Conservation (phyloP, 2,797 vertebrate species). For the Basileuterus tristriatus region DNA sequence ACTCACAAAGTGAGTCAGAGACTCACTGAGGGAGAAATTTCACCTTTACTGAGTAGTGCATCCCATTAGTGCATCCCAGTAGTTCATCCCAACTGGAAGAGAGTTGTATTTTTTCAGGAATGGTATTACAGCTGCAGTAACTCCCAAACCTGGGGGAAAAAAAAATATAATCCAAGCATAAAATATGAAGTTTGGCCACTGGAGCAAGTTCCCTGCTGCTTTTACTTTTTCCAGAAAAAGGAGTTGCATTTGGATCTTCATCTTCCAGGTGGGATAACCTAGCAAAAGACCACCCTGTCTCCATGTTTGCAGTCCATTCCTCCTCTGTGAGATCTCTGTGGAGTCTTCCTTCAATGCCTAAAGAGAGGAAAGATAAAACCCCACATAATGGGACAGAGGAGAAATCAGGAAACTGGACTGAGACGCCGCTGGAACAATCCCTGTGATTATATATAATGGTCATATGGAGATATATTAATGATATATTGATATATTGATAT, state of each 20-base stretch:
- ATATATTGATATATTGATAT: background rate
- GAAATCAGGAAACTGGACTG: background rate
- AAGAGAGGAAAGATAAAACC: background rate
- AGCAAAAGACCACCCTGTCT: background rate
- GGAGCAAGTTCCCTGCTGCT: background rate
- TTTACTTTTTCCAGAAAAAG: background rate
- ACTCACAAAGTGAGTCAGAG: background rate
- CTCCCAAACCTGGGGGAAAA: background rate
- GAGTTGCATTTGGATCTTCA: background rate
- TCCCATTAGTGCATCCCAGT: background rate
- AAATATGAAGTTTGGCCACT: background rate
- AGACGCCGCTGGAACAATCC: background rate
- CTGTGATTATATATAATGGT: background rate
- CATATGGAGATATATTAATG: background rate
- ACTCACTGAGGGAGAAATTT: background rate
- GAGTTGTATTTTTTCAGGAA: background rate
- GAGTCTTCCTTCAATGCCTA: background rate
- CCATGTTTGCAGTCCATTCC: background rate
- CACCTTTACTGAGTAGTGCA: background rate
- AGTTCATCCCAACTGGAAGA: background rate
- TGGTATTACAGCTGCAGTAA: fast-evolving
- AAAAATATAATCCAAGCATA: background rate
- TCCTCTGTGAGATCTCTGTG: background rate
- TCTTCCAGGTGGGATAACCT: background rate
- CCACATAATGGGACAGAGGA: background rate